Conservation (phyloP, 2,888 invertebrate genomes). For the Clitarchus hookeri region DNA sequence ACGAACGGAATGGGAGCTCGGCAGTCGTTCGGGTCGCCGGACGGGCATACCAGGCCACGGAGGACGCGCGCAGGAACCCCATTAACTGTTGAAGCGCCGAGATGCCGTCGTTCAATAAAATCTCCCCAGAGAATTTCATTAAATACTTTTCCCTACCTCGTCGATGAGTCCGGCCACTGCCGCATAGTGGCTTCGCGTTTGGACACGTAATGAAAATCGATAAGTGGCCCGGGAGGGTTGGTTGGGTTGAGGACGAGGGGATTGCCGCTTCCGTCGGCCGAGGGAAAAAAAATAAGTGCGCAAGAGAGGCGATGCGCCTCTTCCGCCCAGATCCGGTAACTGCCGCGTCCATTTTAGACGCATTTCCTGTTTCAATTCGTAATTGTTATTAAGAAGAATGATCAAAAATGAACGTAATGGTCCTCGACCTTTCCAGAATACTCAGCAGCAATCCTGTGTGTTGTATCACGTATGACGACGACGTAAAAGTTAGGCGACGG, state of each 20-base stretch:
- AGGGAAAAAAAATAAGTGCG: background rate
- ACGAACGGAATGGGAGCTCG: background rate
- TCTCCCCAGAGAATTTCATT: background rate
- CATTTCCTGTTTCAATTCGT: background rate
- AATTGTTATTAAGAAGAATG: too few relatives aligned
- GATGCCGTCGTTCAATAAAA: slow-evolving; percentile 2
- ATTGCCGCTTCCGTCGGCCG: background rate
- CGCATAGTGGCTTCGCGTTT: background rate
- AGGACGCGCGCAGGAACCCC: background rate
- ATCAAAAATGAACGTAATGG: too few relatives aligned
- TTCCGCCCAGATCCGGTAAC: background rate
- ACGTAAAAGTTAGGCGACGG: too few relatives aligned
- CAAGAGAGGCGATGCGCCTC: background rate
- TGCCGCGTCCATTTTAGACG: background rate
- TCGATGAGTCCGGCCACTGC: background rate
- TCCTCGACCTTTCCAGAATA: too few relatives aligned
- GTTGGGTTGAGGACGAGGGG: background rate
- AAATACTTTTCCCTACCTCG: slow-evolving; percentile 8
- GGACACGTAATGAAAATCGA: slow-evolving; percentile 14
- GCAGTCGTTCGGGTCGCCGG: background rate
- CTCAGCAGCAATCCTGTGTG: too few relatives aligned
- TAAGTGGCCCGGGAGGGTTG: background rate
- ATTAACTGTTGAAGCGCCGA: background rate
- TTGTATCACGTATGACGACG: too few relatives aligned
- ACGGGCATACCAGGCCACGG: background rate